These are phyloP conservation scores for Colostygia pectinataria DNA, from an alignment of 2,888 invertebrate genomes.

Conservation along the genomic window DNA sequence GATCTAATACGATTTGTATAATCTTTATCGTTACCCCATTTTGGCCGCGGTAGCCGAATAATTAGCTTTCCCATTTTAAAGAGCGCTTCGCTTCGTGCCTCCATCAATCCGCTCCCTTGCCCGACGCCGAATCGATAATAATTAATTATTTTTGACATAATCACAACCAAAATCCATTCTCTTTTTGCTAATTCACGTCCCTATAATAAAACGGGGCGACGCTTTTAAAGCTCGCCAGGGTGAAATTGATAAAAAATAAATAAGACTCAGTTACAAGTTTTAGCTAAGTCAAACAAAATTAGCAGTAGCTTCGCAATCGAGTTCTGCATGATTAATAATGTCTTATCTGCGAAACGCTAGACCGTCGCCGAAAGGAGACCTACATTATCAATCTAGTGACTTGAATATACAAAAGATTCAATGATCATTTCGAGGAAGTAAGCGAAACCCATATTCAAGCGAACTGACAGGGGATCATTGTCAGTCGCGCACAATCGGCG, in stretches of 20 bases:
- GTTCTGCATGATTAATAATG: conserved; percentile 68
- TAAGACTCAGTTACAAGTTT: conserved; percentile 68
- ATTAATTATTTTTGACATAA: conserved; percentile 89
- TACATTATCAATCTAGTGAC: conserved; percentile 23
- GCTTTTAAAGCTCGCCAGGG: conserved; percentile 72
- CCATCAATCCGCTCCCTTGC: conserved; percentile 76
- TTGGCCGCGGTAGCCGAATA: conserved; percentile 60
- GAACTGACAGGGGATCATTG: conserved; percentile 72
- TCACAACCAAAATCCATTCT: conserved; percentile 86
- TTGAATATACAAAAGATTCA: conserved; percentile 29
- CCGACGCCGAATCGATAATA: conserved; percentile 84
- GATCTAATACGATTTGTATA: conserved; percentile 22
- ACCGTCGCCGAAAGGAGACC: conserved; percentile 17
- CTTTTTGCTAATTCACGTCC: conserved; percentile 87
- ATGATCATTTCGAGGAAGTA: conserved; percentile 47
- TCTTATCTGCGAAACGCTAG: conserved; percentile 40
- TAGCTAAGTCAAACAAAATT: conserved; percentile 75
- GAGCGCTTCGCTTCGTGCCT: conserved; percentile 57
- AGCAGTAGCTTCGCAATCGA: conserved; percentile 57
- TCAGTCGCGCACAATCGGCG: conserved; percentile 60
- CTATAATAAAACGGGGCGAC: conserved; percentile 81
- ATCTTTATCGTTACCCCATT: conserved; percentile 53
- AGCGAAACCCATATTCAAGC: conserved; percentile 57
- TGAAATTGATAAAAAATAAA: conserved; percentile 82
- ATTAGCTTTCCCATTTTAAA: conserved; percentile 79